Evolutionary conservation across 2,888 invertebrate genomes (phyloP), one percentile per base, ranked within the genome.

Genomic region (Mesopsocus fuscifrons): DNA sequence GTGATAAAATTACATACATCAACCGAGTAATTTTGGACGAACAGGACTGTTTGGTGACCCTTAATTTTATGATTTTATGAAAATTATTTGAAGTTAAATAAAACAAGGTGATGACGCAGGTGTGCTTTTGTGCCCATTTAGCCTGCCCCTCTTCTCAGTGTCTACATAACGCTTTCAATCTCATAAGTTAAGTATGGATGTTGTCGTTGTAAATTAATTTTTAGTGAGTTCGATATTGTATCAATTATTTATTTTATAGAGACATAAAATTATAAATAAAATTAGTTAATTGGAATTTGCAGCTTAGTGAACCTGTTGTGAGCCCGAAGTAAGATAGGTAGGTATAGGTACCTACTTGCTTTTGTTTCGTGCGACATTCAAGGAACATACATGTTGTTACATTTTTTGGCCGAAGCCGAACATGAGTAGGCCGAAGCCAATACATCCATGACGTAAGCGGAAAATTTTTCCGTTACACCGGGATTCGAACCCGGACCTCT

Each of bases 151-250:
- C 33, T 17, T 33, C 9, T 33, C 33, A 33, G 17, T 33, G 33
- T 33, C 33, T 33, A 33, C 15, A 33, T 33, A 16, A 33, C 16
- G 16, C 17, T 33, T 33, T 33, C 33, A 33, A 30, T 5, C 33
- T 33, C 33, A 33, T 33, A 33, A 33, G 30, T 30, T 30, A 30
- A 30, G 33, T 33, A 33, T 33, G 33, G 33, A 33, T 33, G 33
- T 33, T 33, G 33, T 33, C 15, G 15, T 33, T 33, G 33, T 33
- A 33, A 33, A 16, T 33, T 33, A 33, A 33, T 33, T 33, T 33
- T 33, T 33, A 33, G 33, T 17, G 33, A 16, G 33, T 33, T 33
- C 33, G 17, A 33, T 33, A 33, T 33, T 33, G 33, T 33, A 33
- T 16, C 33, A 17, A 33, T 33, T 33, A 33, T 33, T 33, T 33